phyloP scores from a whole-genome alignment of 2,113 vertebrate genomes.

The Lontra canadensis region DNA sequence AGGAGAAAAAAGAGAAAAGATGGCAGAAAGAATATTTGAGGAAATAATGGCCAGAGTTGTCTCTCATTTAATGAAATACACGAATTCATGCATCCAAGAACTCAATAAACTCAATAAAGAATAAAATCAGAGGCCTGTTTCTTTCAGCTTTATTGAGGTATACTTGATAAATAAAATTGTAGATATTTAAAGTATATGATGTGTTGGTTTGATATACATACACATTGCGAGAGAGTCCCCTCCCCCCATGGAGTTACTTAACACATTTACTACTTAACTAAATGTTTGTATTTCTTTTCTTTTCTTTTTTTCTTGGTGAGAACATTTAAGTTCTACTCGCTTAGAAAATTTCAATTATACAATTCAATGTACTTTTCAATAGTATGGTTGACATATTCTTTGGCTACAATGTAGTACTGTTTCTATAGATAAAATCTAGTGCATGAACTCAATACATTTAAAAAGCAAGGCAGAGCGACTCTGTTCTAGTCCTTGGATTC shows the following conservation, averaged over 20 bases:
- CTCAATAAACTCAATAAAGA: neutral
- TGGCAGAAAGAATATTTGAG: neutral
- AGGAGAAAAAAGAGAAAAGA: neutral
- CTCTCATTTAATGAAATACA: slow-evolving; percentile 9
- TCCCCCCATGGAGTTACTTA: neutral
- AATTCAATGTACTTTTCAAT: neutral
- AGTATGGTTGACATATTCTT: neutral
- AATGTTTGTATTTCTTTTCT: neutral
- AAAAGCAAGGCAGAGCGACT: neutral
- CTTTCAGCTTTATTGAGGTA: neutral
- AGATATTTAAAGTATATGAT: neutral
- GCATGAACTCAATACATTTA: neutral
- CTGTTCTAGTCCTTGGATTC: neutral
- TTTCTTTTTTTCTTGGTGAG: neutral
- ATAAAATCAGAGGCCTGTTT: neutral
- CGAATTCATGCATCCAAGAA: neutral
- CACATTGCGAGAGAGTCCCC: neutral
- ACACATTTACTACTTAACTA: neutral
- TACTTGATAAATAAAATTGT: neutral
- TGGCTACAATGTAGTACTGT: neutral
- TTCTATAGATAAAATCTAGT: neutral
- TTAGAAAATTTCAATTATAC: neutral
- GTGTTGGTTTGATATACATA: neutral
- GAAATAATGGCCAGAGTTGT: neutral
- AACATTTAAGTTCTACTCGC: neutral